phyloP scores from a whole-genome alignment of 1,140 invertebrate species.

The Campodea augens region DNA sequence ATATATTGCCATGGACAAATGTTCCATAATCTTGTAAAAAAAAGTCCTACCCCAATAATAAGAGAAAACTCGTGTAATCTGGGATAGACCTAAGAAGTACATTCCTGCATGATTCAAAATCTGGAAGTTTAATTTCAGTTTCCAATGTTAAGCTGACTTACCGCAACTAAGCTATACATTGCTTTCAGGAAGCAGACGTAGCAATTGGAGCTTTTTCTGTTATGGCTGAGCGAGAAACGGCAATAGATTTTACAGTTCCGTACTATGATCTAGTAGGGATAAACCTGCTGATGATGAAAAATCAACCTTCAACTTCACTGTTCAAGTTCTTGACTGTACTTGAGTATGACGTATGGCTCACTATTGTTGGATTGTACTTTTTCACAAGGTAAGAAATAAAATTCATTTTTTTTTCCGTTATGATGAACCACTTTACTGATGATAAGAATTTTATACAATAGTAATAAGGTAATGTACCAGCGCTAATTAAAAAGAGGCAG shows the following conservation, averaged over 20 bases:
- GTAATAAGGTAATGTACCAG: neutral
- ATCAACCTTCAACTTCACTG: constrained; percentile 58
- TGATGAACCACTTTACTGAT: constrained; percentile 1
- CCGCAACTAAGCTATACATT: too few relatives aligned
- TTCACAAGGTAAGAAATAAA: constrained; percentile 69
- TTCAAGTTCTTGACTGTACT: constrained; percentile 95
- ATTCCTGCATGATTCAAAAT: too few relatives aligned
- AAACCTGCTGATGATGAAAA: constrained; percentile 72
- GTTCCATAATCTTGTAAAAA: too few relatives aligned
- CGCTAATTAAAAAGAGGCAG: too few relatives aligned
- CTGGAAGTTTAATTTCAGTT: too few relatives aligned
- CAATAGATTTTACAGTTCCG: constrained; percentile 86
- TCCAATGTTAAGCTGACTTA: too few relatives aligned
- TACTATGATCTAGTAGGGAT: constrained; percentile 90
- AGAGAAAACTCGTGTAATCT: too few relatives aligned
- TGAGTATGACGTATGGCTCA: constrained; percentile 89
- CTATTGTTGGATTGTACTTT: constrained; percentile 85
- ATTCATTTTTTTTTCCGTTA: constrained; percentile 2
- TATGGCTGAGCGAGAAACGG: constrained; percentile 85
- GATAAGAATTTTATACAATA: neutral
- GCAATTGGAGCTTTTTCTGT: constrained; percentile 71
- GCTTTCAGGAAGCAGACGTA: constrained; percentile 82
- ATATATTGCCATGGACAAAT: too few relatives aligned
- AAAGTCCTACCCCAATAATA: too few relatives aligned
- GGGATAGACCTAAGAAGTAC: too few relatives aligned